Percentiles rank a stretch among this genome's conserved stretches.
Evolutionary conservation across 2,797 vertebrate species (phyloP).

Genomic region (Myripristis murdjan): DNA sequence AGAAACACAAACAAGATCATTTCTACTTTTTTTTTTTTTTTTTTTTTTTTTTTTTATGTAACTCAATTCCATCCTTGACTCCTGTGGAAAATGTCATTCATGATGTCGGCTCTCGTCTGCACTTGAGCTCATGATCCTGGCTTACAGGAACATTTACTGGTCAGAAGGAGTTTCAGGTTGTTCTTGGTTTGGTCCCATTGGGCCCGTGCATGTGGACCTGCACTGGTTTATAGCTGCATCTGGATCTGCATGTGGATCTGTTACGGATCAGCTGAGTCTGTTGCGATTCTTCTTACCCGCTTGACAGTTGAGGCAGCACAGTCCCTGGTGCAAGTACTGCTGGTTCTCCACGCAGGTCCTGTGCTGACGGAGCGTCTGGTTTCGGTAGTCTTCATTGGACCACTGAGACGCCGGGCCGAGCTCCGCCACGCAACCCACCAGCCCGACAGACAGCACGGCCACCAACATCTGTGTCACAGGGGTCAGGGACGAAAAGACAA

Average conservation of each 20-base stretch:
- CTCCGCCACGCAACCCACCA: slow-evolving; percentile 65
- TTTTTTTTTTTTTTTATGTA: too few species aligned
- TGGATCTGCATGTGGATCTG: not conserved
- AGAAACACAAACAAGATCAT: too few species aligned
- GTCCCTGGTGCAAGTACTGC: slow-evolving; percentile 79
- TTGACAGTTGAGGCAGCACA: slow-evolving; percentile 87
- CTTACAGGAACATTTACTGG: not conserved
- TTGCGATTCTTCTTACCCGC: slow-evolving; percentile 79
- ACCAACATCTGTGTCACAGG: slow-evolving; percentile 57
- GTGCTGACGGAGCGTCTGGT: slow-evolving; percentile 64
- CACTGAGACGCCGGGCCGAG: slow-evolving; percentile 62
- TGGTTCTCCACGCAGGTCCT: slow-evolving; percentile 80
- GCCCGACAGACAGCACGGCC: slow-evolving; percentile 43
- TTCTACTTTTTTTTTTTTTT: too few species aligned
- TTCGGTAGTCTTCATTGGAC: slow-evolving; percentile 66
- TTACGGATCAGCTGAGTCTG: not conserved
- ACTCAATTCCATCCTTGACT: not conserved
- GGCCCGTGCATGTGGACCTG: not conserved
- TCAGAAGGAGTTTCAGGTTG: not conserved
- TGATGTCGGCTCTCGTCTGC: not conserved
- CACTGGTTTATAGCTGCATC: too few species aligned
- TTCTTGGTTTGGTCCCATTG: not conserved
- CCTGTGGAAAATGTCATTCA: slow-evolving; percentile 2
- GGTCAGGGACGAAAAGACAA: not conserved
- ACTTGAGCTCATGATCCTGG: too few species aligned